Conservation (phyloP, 1,140 invertebrate species). For the Philopotamus ludificatus region DNA sequence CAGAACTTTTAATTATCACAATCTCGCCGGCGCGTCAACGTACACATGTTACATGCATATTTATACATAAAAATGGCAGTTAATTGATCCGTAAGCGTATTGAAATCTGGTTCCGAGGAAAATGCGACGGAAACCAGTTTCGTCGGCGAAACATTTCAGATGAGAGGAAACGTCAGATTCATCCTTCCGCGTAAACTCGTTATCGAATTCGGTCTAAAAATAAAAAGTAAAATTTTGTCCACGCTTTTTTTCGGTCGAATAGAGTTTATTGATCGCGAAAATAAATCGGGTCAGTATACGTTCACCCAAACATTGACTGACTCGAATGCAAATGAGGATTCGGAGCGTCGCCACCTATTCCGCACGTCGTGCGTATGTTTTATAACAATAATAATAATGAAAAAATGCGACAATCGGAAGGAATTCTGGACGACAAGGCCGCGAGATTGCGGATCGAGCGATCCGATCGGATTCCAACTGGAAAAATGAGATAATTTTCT, state of each 20-base stretch:
- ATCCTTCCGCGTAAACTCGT: constrained; percentile 12
- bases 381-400: too few relatives aligned
- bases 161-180: constrained; percentile 8
- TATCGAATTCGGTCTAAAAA: background rate
- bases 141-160: background rate
- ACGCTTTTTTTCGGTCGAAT: background rate
- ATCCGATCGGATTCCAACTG: too few relatives aligned
- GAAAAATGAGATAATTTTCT: too few relatives aligned
- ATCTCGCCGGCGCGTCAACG: background rate
- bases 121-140: background rate
- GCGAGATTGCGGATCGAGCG: background rate
- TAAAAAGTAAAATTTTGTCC: background rate
- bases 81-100: constrained; percentile 1
- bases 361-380: background rate
- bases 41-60: background rate
- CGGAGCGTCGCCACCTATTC: constrained; percentile 5
- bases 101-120: constrained; percentile 2
- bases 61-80: background rate
- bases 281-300: constrained; percentile 15
- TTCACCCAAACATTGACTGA: constrained; percentile 6
- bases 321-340: constrained; percentile 14
- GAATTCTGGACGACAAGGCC: background rate
- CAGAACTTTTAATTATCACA: too few relatives aligned
- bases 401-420: too few relatives aligned
- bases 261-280: background rate